phyloP scores from a whole-genome alignment of 1,140 invertebrate genomes.

The Grapholita molesta region DNA sequence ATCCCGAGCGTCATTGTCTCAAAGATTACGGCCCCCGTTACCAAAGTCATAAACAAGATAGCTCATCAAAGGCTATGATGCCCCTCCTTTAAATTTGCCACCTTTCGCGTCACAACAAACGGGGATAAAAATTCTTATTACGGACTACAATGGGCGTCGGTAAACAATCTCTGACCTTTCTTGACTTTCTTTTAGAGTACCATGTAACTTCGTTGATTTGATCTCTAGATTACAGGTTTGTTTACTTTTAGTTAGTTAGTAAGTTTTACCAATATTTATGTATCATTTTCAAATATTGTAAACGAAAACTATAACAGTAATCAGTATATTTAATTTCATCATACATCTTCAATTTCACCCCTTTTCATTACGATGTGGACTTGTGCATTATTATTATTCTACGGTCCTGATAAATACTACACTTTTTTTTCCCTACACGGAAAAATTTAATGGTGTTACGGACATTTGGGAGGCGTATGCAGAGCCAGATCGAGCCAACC shows the following conservation, averaged over 20 bases:
- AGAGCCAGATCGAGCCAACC: no score
- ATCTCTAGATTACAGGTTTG: not conserved
- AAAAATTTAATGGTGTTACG: no score
- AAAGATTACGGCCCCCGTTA: slow-evolving; percentile 37
- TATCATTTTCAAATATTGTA: no score
- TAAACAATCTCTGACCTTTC: slow-evolving; percentile 14
- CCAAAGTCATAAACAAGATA: slow-evolving; percentile 40
- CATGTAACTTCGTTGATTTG: slow-evolving; percentile 20
- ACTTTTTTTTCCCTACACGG: no score
- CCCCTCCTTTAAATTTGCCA: slow-evolving; percentile 35
- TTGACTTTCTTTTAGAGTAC: slow-evolving; percentile 12
- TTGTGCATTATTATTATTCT: no score
- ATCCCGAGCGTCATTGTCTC: slow-evolving; percentile 32
- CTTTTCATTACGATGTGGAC: no score
- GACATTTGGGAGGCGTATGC: no score
- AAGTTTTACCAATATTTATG: no score
- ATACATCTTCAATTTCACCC: no score
- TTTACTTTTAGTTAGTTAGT: not conserved
- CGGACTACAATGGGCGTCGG: slow-evolving; percentile 17
- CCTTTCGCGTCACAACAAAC: slow-evolving; percentile 23
- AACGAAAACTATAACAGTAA: no score
- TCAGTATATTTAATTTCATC: no score
- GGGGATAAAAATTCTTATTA: slow-evolving; percentile 25
- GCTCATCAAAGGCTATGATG: slow-evolving; percentile 44
- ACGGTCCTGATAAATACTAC: no score